Evolutionary conservation across 2,797 vertebrate species (phyloP), one percentile per base, ranked within the genome.

Genomic region (Cirrhinus mrigala): DNA sequence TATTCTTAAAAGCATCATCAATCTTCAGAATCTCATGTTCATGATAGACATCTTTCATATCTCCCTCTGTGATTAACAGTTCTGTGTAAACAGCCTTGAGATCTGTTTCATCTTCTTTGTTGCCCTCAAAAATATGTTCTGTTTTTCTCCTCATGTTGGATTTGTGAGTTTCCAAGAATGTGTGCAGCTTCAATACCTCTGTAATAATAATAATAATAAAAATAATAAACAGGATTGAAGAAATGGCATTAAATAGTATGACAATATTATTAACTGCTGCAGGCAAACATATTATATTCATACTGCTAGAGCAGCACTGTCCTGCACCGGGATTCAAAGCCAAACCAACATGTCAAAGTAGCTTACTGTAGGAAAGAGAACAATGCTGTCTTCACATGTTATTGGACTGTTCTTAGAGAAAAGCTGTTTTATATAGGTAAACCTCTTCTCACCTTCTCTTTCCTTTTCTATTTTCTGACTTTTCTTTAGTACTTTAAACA

Each of bases 21-120:
- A 50, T 74, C 46, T 74, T 14, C 24, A 6, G 15, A 50, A 50
- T 24, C n/a, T 74, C 71, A 52, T 74, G 71, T 74, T 74, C 71
- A 3, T 48, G 11, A 15, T 74, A 50, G 14, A 48, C 40, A 8
- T 74, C n/a, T 48, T 27, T 27, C 24, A 48, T 22, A 8, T 74
- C 71, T n/a, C 40, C 24, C 71, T 74, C 44, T 14, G 71, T 74
- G 46, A 74, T 50, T 11, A 48, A 50, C 10, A 74, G 46, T 48
- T 74, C 71, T n/a, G 71, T 74, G 71, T 50, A 74, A 27, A 74
- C 29, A 18, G 37, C 68, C 68, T 44, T 44, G 29, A 70, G 52
- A 54, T 9, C 1, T 20, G 3, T 18, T 20, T 70, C 68, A 9
- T 70, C 40, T 37, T 40, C 33, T 37, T 70, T 70, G 16, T 70